phyloP scores from a whole-genome alignment of 2,888 invertebrate species.

The Seira musarum region DNA sequence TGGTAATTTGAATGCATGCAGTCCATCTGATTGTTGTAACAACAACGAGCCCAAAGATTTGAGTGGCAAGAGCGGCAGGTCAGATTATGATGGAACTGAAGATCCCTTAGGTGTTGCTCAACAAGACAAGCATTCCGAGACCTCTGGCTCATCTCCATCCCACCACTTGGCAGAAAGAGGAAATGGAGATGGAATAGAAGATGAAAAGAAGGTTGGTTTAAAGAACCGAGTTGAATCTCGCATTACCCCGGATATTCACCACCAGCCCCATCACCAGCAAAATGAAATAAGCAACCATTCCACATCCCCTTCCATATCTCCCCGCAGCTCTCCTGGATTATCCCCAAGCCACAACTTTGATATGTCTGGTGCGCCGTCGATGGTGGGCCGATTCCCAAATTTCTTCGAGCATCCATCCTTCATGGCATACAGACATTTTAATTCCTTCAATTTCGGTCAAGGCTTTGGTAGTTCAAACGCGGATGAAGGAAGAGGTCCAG shows the following conservation, averaged over 20 bases:
- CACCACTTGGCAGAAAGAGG: background rate
- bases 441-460: constrained; percentile 67
- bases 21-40: constrained; percentile 59
- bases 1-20: constrained; percentile 43
- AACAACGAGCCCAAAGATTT: constrained; percentile 68
- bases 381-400: constrained; percentile 66
- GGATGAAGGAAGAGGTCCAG: too few species aligned
- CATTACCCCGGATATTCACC: constrained; percentile 44
- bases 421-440: constrained; percentile 69
- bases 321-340: constrained; percentile 66
- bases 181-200: constrained; percentile 4
- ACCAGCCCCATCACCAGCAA: constrained; percentile 40
- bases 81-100: constrained; percentile 49
- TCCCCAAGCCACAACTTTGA: constrained; percentile 66
- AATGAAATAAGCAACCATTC: constrained; percentile 60
- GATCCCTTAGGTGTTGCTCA: too few species aligned
- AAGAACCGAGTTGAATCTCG: constrained; percentile 36
- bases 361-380: constrained; percentile 64
- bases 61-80: constrained; percentile 65
- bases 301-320: constrained; percentile 66
- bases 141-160: constrained; percentile 26
- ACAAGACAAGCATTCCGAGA: constrained; percentile 20
- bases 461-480: too few species aligned
- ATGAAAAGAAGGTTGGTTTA: constrained; percentile 19
- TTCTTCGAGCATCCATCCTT: constrained; percentile 68